Evolutionary conservation across 2,113 vertebrate genomes (phyloP).

Genomic region (Peucedramus taeniatus): DNA sequence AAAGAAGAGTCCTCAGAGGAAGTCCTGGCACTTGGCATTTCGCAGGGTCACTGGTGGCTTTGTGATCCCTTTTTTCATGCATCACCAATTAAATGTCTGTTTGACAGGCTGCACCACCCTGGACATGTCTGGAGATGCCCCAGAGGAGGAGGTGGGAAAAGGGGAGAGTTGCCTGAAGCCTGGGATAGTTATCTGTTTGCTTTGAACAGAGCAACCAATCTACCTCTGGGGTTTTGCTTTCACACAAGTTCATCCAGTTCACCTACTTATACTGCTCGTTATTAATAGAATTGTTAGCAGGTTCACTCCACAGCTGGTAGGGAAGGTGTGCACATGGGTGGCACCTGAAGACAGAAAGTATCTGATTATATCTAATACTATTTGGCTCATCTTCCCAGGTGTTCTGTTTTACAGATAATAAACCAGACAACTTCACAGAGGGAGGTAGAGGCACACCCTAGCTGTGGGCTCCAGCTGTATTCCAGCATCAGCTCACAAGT

Average conservation of each 20-base stretch:
- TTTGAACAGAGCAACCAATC: slow-evolving; percentile 50
- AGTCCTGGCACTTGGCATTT: not conserved
- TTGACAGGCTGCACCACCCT: slow-evolving; percentile 40
- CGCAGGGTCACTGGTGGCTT: not conserved
- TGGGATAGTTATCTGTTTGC: slow-evolving; percentile 58
- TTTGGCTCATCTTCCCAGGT: slow-evolving; percentile 53
- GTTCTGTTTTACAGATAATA: slow-evolving; percentile 38
- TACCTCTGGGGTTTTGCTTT: slow-evolving; percentile 47
- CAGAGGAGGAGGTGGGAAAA: slow-evolving; percentile 34
- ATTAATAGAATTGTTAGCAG: slow-evolving; percentile 64
- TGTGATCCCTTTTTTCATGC: not conserved
- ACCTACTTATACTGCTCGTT: slow-evolving; percentile 39
- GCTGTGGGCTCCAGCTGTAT: not conserved
- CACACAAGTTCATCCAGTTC: slow-evolving; percentile 65
- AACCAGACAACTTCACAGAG: slow-evolving; percentile 15
- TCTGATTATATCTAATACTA: slow-evolving; percentile 49
- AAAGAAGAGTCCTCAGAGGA: not conserved
- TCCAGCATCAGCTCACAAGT: not conserved
- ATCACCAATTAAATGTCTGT: not conserved
- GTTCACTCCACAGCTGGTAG: slow-evolving; percentile 60
- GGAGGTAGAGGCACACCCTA: slow-evolving; percentile 44
- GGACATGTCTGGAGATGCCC: slow-evolving; percentile 54
- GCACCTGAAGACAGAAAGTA: slow-evolving; percentile 63
- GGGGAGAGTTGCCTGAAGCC: slow-evolving; percentile 31
- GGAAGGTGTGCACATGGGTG: slow-evolving; percentile 62